Evolutionary conservation across 2,888 invertebrate species (phyloP).

Genomic region (Drosophila cyrtoloma): DNA sequence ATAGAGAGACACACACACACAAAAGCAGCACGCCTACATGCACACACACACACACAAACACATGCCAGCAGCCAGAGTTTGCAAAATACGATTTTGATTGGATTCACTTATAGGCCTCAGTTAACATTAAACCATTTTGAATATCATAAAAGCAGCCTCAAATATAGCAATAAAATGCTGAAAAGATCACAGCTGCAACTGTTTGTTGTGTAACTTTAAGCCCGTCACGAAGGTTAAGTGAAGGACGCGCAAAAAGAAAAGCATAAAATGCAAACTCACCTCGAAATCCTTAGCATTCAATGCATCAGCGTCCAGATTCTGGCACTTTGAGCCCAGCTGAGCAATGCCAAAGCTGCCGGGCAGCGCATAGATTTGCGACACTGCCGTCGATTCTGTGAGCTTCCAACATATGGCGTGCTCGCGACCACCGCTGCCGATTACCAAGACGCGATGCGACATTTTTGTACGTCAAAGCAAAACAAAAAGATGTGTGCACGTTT

Average conservation of each 20-base stretch:
- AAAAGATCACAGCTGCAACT: slow-evolving; percentile 26
- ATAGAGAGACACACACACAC: slow-evolving; percentile 1
- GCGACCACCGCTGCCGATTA: slow-evolving; percentile 97
- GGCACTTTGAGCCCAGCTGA: slow-evolving; percentile 87
- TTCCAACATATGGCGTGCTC: slow-evolving; percentile 99
- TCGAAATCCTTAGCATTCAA: slow-evolving; percentile 87
- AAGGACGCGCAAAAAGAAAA: slow-evolving; percentile 36
- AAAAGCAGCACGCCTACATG: neutral
- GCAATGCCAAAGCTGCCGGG: slow-evolving; percentile 96
- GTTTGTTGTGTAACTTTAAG: slow-evolving; percentile 40
- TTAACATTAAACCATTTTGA: slow-evolving; percentile 32
- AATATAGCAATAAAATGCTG: slow-evolving; percentile 37
- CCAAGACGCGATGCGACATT: slow-evolving; percentile 87
- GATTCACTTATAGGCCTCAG: slow-evolving; percentile 34
- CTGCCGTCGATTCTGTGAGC: slow-evolving; percentile 91
- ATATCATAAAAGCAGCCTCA: slow-evolving; percentile 42
- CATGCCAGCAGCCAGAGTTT: slow-evolving; percentile 3
- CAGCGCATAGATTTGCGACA: slow-evolving; percentile 91
- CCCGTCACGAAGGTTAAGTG: slow-evolving; percentile 57
- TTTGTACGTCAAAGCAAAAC: slow-evolving; percentile 29
- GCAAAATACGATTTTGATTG: slow-evolving; percentile 43
- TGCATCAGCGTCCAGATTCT: slow-evolving; percentile 85
- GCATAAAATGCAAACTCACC: slow-evolving; percentile 85
- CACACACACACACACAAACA: neutral
- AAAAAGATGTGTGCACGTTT: slow-evolving; percentile 51